Base-by-base conservation (phyloP, 30 jellyfish, hydroid and myxozoan genomes). In the Hydractinia symbiolongicarpus region DNA sequence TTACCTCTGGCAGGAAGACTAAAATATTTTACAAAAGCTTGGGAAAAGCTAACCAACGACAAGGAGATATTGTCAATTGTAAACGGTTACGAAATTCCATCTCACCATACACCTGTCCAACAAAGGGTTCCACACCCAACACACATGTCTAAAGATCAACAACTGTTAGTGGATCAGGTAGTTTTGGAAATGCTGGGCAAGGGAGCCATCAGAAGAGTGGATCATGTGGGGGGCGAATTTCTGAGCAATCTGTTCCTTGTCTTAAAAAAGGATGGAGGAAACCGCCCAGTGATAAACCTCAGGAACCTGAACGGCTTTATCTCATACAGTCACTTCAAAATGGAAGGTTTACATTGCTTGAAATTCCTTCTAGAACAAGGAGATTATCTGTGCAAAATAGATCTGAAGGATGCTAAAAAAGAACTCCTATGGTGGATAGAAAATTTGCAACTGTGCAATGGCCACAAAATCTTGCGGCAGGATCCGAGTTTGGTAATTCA, bases 361-460 rank as follows among this genome's bases (percentile, higher is more conserved):
- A 62, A 62, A 50, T 44, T 15, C 21, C 21, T 62, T 15, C 73
- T 60, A 78, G 79, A 82, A 84, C 79, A 72, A 78, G 69, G 55
- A 56, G 83, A 81, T 71, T 60, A 60, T 62, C 67, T 79, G 73
- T 67, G 83, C 83, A 81, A 81, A 79, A 77, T 77, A 77, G 84
- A 77, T 77, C 84, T 77, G 79, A 77, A 77, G 84, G 84, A 53
- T 53, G 84, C 84, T 54, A 54, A 77, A 57, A 21, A 70, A 52
- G 79, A 70, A 70, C 79, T 70, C 57, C 14, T 20, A 14, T 70
- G 79, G 79, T 70, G 79, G 79, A 17, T 54, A 17, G 58, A 70
- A 70, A 70, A 70, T 57, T 57, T 70, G 14, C 79, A 15, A 15
- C 58, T 70, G 55, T 17, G 58, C 7, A 70, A 70, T 52, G 79